phyloP scores from a whole-genome alignment of 2,113 vertebrate genomes.

The Panurus biarmicus region DNA sequence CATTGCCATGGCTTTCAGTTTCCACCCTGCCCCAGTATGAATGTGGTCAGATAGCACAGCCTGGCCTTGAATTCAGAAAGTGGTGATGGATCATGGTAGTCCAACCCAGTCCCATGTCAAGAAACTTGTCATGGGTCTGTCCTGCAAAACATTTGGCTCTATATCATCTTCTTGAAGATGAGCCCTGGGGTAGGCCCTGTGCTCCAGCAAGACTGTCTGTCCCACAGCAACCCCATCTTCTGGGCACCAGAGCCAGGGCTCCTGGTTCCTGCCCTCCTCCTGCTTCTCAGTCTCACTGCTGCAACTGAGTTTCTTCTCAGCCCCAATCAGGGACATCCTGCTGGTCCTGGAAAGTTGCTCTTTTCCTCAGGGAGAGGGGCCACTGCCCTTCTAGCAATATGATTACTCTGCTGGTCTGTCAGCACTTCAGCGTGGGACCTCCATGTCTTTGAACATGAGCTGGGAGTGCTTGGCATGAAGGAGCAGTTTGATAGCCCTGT shows the following conservation, averaged over 20 bases:
- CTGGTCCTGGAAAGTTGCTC: accelerated
- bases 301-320: neutral
- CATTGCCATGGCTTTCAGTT: neutral
- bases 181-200: neutral
- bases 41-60: neutral
- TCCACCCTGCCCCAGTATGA: neutral
- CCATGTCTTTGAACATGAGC: accelerated
- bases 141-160: neutral
- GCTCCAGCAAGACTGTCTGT: neutral
- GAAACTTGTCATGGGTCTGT: neutral
- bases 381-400: neutral
- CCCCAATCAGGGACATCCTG: neutral
- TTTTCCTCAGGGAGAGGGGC: neutral
- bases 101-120: accelerated
- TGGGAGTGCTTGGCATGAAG: neutral
- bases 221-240: neutral
- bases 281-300: neutral
- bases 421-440: neutral
- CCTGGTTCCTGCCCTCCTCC: neutral
- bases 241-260: neutral
- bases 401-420: neutral
- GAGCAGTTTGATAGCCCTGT: neutral
- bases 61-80: neutral
- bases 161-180: neutral
- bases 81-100: accelerated